A percentile compares a stretch with the other conserved stretches of the same genome.
These are phyloP conservation scores for Halcyon chelicuti DNA, from an alignment of 2,797 vertebrate genomes.

Conservation along the genomic window DNA sequence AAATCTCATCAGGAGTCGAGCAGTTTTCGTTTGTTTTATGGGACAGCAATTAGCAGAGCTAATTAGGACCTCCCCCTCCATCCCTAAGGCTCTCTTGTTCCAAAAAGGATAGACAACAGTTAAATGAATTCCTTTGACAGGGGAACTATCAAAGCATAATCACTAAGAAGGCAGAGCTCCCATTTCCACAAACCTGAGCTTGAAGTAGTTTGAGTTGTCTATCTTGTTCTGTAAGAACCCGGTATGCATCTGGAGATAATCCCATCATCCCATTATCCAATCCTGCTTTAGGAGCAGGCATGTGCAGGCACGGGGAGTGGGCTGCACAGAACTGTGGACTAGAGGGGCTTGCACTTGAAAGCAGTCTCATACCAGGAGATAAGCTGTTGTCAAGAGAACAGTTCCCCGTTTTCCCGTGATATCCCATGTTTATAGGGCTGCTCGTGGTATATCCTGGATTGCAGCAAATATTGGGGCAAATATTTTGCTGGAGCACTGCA, in stretches of 20 bases:
- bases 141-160: background rate
- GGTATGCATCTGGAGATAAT: slow-evolving; percentile 85
- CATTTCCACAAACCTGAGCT: slow-evolving; percentile 85
- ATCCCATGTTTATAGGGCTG: slow-evolving; percentile 66
- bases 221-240: slow-evolving; percentile 90
- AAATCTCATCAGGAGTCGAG: background rate
- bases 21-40: background rate
- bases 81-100: background rate
- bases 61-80: background rate
- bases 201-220: slow-evolving; percentile 93
- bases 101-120: background rate
- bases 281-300: slow-evolving; percentile 16
- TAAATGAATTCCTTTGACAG: background rate
- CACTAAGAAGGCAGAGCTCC: background rate
- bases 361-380: slow-evolving; percentile 32
- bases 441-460: slow-evolving; percentile 70
- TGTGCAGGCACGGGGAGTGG: slow-evolving; percentile 42
- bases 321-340: slow-evolving; percentile 62
- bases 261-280: slow-evolving; percentile 78
- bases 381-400: slow-evolving; percentile 35
- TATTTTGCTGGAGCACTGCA: slow-evolving; percentile 60
- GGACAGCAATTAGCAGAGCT: background rate
- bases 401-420: slow-evolving; percentile 46
- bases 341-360: slow-evolving; percentile 37
- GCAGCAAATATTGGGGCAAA: slow-evolving; percentile 72